Base-by-base conservation (phyloP, 2,797 vertebrate genomes). In the Hydrolagus colliei region DNA sequence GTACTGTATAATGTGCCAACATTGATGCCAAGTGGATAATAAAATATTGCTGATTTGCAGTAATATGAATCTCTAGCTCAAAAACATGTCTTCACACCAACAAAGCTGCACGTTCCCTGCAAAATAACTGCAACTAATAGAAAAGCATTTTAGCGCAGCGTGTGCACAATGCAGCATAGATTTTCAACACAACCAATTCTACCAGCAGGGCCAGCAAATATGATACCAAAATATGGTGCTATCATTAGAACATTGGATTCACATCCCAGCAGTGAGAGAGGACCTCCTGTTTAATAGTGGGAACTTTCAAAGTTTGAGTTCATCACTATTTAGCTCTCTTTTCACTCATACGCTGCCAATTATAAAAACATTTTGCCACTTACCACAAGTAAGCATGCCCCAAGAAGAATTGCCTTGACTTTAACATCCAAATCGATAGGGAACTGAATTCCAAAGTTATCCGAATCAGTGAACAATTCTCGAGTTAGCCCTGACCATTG, bases 361-460 rank as follows among this genome's bases (percentile, higher is more conserved):
- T 14, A 8, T 14, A 65, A 22, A 32, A 14, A 65, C 32, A 35
- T 35, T 84, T 84, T 18, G 9, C 61, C 35, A 97, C 97, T 97
- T 92, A 99, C 98, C 78, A 99, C 95, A 86, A 99, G 97, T 87
- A 99, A 98, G 89, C 97, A 99, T 27, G 97, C 96, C 4, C 97
- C 97, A 1, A 99, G 96, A 95, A 99, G 94, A 1, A 97, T 94
- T 2, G 98, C 97, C 91, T 99, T 99, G 90, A 99, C 93, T 80
- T 91, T 95, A 90, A 98, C 97, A 0, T 99, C 97, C 72, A 99
- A 93, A 85, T 99, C 97, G 87, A 94, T 93, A 52, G 98, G 98
- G 86, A 99, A 95, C 87, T 98, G 96, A 88, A 99, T 96, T 0
- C 97, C 98, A 1, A 99, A 99, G 92, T 99, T 99, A 93, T 98